These are phyloP conservation scores for Acanthurus tractus DNA, from an alignment of 2,797 vertebrate species.

Conservation along the genomic window DNA sequence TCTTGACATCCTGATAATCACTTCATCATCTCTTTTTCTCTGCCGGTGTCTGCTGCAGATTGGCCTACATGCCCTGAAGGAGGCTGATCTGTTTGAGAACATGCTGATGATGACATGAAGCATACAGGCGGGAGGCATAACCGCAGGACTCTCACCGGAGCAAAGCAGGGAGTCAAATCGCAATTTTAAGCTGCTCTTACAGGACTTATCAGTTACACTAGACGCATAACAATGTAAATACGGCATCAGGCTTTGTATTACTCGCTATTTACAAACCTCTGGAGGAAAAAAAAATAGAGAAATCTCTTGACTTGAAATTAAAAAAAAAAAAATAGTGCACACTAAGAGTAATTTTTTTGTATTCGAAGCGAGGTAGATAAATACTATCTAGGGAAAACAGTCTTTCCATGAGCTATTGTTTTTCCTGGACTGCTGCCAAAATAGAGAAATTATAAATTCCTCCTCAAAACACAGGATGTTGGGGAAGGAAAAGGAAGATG, in stretches of 20 bases:
- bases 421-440: conserved; percentile 73
- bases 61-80: conserved; percentile 7
- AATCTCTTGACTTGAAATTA: conserved; percentile 34
- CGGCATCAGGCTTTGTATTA: conserved; percentile 1
- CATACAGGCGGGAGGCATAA: conserved; percentile 12
- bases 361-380: conserved; percentile 64
- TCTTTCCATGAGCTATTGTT: conserved; percentile 58
- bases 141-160: not conserved
- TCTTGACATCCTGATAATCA: conserved; percentile 37
- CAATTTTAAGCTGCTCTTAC: conserved; percentile 25
- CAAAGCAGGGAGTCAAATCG: conserved; percentile 10
- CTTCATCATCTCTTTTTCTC: conserved; percentile 47
- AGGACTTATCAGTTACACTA: conserved; percentile 31
- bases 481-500: conserved; percentile 43
- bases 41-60: conserved; percentile 22
- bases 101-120: conserved; percentile 45
- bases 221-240: conserved; percentile 25
- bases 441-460: conserved; percentile 68
- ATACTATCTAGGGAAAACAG: conserved; percentile 66
- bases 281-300: conserved; percentile 34
- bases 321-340: conserved; percentile 22
- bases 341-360: conserved; percentile 30
- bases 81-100: conserved; percentile 31
- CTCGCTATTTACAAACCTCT: conserved; percentile 34
- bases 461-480: conserved; percentile 69